Conservation (phyloP, 2,797 vertebrate species). For the Poeciliopsis gracilis region DNA sequence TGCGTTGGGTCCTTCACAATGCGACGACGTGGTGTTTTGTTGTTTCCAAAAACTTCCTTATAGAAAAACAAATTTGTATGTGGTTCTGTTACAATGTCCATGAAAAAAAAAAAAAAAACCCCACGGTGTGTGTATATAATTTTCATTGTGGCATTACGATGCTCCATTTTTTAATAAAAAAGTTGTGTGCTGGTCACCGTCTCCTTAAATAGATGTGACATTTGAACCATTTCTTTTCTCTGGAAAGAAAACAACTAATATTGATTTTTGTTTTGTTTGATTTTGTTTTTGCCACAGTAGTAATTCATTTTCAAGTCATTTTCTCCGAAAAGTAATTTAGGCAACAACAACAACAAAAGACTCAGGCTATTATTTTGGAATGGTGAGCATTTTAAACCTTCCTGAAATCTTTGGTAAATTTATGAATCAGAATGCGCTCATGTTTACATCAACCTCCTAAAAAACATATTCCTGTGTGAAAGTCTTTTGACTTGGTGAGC, state of each 20-base stretch:
- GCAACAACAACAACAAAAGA: too few relatives aligned
- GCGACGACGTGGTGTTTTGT: not conserved
- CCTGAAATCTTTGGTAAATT: not conserved
- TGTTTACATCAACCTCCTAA: conserved; percentile 3
- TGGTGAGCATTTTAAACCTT: not conserved
- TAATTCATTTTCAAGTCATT: too few relatives aligned
- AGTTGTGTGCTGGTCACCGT: not conserved
- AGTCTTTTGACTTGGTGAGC: not conserved
- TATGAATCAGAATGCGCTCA: not conserved
- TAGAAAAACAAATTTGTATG: not conserved
- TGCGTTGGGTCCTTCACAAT: not conserved
- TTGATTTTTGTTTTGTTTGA: too few relatives aligned
- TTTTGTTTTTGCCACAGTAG: not conserved
- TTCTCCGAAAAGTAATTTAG: too few relatives aligned
- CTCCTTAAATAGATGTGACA: not conserved
- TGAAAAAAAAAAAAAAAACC: not conserved
- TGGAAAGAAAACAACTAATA: not conserved
- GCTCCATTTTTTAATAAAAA: not conserved
- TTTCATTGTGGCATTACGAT: not conserved
- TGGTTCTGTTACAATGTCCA: not conserved
- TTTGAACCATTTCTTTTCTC: not conserved
- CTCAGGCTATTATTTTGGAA: not conserved
- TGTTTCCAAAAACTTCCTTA: not conserved
- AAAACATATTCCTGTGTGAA: not conserved
- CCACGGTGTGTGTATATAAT: not conserved